Conservation (phyloP, 2,797 vertebrate genomes). For the Aselliscus stoliczkanus region DNA sequence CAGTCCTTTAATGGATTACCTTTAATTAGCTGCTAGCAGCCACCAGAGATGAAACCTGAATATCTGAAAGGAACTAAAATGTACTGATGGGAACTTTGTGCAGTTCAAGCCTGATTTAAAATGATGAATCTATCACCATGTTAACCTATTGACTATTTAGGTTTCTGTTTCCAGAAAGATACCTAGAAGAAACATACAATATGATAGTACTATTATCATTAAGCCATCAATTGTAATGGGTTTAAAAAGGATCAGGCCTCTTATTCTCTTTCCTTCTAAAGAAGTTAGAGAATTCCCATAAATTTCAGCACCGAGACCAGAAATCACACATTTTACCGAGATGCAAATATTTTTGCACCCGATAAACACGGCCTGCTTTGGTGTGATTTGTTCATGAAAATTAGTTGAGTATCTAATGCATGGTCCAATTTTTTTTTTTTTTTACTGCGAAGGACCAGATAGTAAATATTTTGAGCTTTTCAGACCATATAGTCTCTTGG, state of each 20-base stretch:
- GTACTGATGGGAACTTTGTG: neutral
- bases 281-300: neutral
- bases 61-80: neutral
- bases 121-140: neutral
- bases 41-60: neutral
- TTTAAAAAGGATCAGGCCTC: neutral
- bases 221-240: neutral
- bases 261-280: neutral
- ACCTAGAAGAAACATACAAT: neutral
- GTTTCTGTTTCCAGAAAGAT: neutral
- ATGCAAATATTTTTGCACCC: neutral
- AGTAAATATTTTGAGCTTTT: neutral
- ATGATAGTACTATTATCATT: neutral
- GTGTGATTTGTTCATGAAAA: neutral
- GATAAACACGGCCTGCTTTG: neutral
- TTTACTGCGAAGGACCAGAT: neutral
- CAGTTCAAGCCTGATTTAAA: neutral
- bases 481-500: neutral
- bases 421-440: neutral
- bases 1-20: neutral
- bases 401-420: neutral
- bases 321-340: neutral
- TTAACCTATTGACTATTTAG: neutral
- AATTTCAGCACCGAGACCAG: neutral
- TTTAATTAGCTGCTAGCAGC: neutral